Base-by-base conservation (phyloP, 2,888 invertebrate genomes). In the Cheiracanthium punctorium region DNA sequence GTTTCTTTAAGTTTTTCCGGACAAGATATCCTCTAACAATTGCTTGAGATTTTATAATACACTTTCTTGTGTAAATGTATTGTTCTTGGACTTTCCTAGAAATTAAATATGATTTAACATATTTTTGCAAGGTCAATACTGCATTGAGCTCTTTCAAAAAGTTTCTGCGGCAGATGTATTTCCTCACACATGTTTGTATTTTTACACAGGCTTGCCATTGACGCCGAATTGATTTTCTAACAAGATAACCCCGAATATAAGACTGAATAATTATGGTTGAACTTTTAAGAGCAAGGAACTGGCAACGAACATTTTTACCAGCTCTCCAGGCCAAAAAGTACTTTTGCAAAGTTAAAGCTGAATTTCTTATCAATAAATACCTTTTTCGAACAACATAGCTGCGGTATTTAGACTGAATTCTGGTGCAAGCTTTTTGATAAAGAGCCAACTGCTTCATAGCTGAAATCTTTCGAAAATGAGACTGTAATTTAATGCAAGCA, bases 391-490 rank as follows among this genome's bases (percentile, higher is more conserved):
- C 64, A 29, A 70, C 14, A 52, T 52, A 29, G 20, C 24, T 33
- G 28, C 82, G 30, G 1, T n/a, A 41, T 8, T 28, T 32, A 29
- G 82, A 20, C 24, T 82, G 82, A 32, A 81, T 73, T 24, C 17
- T 48, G 1, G 52, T 32, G 8, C 24, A 32, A 33, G 77, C 48
- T 28, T 48, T 1, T n/a, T 32, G 30, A 0, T 17, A 29, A 12
- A 32, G 48, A 12, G 10, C 14, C 29, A 32, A 77, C 14, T 48
- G 30, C 20, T 33, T 77, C 10, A 30, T 28, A 14, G 43, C 43
- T 0, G 69, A 33, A 30, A 17, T 1, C 69, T 43, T 69, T 48
- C 77, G 30, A 0, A 77, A 1, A 69, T 2, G 43, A 32, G 77
- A 69, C 28, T 77, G 77, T 12, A 77, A 30, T 48, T 30, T 69